These are phyloP conservation scores for Xenus cinereus DNA, from an alignment of 2,113 vertebrate genomes.

Conservation along the genomic window DNA sequence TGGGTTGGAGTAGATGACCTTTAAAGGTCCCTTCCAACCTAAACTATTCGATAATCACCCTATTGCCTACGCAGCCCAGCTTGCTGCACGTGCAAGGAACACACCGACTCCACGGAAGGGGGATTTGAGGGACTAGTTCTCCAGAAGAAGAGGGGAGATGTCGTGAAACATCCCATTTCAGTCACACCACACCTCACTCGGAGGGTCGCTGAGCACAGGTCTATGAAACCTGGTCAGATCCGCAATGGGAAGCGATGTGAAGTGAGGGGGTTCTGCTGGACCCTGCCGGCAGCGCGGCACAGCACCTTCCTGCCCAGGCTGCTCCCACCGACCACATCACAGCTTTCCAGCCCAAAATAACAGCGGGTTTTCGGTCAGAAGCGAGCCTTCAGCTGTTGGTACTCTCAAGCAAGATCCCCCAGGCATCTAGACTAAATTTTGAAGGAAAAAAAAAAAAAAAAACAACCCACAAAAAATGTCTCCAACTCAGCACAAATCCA, in stretches of 20 bases:
- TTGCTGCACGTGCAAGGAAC: accelerated
- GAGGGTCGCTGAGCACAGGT: not conserved
- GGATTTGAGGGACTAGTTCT: not conserved
- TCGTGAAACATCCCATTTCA: not conserved
- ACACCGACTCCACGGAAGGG: accelerated
- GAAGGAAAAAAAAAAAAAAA: not conserved
- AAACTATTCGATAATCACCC: not conserved
- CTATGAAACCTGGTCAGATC: not conserved
- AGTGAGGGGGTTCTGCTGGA: accelerated
- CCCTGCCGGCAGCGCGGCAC: accelerated
- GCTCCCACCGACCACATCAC: accelerated
- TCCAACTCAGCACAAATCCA: constrained; percentile 8
- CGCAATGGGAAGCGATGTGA: not conserved
- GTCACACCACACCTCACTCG: not conserved
- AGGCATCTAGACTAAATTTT: not conserved
- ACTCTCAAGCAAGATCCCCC: not conserved
- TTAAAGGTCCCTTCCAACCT: not conserved
- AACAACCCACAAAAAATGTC: not conserved
- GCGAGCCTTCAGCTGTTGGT: not conserved
- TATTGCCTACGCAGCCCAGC: accelerated
- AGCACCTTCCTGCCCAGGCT: accelerated
- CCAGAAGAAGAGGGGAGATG: not conserved
- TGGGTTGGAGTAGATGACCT: not conserved
- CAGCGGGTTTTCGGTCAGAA: not conserved
- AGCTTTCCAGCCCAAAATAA: not conserved